Conservation (phyloP, 2,113 vertebrate species). For the Nothocercus nigrocapillus region DNA sequence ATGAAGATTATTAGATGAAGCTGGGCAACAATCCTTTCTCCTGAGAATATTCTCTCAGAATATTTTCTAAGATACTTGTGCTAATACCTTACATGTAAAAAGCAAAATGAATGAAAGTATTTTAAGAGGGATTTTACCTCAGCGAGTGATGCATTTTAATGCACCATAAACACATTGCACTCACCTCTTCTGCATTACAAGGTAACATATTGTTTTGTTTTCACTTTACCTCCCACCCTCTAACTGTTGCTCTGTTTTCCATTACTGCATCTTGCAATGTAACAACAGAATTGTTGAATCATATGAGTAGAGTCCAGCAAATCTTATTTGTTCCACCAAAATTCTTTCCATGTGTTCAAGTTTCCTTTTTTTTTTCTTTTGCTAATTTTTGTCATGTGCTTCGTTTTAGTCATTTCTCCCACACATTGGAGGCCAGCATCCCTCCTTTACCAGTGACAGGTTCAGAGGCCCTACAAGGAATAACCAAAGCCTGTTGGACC, state of each 20-base stretch:
- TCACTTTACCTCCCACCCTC: conserved; percentile 52
- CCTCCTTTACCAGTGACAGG: conserved; percentile 65
- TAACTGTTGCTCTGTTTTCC: conserved; percentile 70
- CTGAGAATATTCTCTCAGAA: neutral
- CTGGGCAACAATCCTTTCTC: neutral
- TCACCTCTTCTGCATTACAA: conserved; percentile 52
- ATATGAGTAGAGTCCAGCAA: conserved; percentile 76
- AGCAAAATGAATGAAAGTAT: conserved; percentile 24
- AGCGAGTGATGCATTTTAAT: conserved; percentile 15
- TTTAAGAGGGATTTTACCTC: neutral
- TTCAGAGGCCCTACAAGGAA: conserved; percentile 69
- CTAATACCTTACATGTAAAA: neutral
- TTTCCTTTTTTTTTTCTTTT: conserved; percentile 74
- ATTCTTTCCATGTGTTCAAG: conserved; percentile 80
- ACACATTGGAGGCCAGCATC: conserved; percentile 61
- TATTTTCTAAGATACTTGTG: conserved; percentile 49
- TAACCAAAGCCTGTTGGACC: conserved; percentile 66
- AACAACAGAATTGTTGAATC: conserved; percentile 80
- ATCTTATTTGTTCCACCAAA: conserved; percentile 80
- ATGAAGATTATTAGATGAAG: conserved; percentile 23
- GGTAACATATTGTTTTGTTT: conserved; percentile 54
- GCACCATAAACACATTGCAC: conserved; percentile 40
- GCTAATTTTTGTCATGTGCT: conserved; percentile 80
- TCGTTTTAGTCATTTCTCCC: conserved; percentile 78
- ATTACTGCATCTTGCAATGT: conserved; percentile 71